These are phyloP conservation scores for Coptotermes formosanus DNA, from an alignment of 1,140 invertebrate species.

Conservation along the genomic window DNA sequence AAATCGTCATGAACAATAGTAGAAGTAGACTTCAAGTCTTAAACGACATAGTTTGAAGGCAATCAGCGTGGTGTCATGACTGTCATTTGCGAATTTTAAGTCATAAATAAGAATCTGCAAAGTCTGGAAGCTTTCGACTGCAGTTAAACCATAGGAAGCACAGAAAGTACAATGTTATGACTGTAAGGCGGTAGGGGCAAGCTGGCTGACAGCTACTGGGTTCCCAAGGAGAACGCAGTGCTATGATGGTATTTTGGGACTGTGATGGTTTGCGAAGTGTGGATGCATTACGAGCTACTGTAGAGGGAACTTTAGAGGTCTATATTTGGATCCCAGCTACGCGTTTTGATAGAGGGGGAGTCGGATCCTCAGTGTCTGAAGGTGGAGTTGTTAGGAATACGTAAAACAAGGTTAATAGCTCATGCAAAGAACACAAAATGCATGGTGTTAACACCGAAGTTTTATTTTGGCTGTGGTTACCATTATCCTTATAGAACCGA, in stretches of 20 bases:
- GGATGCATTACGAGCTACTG: conserved; percentile 16
- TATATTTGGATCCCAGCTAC: conserved; percentile 29
- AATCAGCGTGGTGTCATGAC: background rate
- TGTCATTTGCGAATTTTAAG: background rate
- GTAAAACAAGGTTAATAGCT: background rate
- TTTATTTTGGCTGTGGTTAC: background rate
- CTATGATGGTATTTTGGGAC: conserved; percentile 23
- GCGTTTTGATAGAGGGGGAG: background rate
- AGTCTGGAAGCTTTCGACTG: background rate
- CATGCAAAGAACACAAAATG: background rate
- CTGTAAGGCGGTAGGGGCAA: background rate
- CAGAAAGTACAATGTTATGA: conserved; percentile 4
- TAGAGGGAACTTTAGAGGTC: conserved; percentile 23
- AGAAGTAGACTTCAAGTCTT: background rate
- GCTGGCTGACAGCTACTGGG: conserved; percentile 6
- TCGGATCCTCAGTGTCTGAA: background rate
- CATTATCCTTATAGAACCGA: background rate
- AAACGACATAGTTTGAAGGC: background rate
- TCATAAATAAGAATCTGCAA: background rate
- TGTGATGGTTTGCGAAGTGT: conserved; percentile 30
- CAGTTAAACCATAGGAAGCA: background rate
- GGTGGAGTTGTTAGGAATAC: background rate
- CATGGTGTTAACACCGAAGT: background rate
- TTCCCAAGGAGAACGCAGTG: conserved; percentile 2
- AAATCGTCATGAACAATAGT: background rate